Evolutionary conservation across 2,113 vertebrate species (phyloP).

Genomic region (Epinephelus moara): DNA sequence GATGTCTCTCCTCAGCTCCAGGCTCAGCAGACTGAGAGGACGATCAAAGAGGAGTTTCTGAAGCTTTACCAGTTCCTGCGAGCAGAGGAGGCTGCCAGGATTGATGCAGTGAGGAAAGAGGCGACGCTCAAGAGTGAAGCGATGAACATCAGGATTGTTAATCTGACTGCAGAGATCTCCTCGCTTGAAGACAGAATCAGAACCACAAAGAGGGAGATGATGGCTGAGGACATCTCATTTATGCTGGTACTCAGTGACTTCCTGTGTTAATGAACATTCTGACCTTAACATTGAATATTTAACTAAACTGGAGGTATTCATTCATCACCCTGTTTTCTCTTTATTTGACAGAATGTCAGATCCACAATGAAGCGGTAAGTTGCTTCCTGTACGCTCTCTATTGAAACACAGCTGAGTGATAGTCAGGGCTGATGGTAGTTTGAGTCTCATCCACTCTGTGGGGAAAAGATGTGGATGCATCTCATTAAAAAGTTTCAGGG

Average conservation of each 20-base stretch:
- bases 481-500: neutral
- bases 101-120: constrained; percentile 46
- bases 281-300: neutral
- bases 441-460: no score
- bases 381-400: neutral
- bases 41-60: constrained; percentile 46
- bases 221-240: constrained; percentile 27
- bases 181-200: constrained; percentile 23
- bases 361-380: constrained; percentile 12
- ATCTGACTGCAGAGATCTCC: constrained; percentile 27
- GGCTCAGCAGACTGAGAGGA: constrained; percentile 56
- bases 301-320: neutral
- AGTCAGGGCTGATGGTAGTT: neutral
- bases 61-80: constrained; percentile 47
- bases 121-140: neutral
- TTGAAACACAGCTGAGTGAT: neutral
- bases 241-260: constrained; percentile 39
- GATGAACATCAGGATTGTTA: constrained; percentile 5
- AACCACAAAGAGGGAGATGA: neutral
- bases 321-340: neutral
- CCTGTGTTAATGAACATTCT: neutral
- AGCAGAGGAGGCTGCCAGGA: constrained; percentile 48
- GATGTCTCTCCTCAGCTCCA: constrained; percentile 39
- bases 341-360: constrained; percentile 24
- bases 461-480: no score